Percentiles rank a stretch among this genome's conserved stretches.
These are phyloP conservation scores for Tenualosa ilisha DNA, from an alignment of 2,797 vertebrate species.

Conservation along the genomic window DNA sequence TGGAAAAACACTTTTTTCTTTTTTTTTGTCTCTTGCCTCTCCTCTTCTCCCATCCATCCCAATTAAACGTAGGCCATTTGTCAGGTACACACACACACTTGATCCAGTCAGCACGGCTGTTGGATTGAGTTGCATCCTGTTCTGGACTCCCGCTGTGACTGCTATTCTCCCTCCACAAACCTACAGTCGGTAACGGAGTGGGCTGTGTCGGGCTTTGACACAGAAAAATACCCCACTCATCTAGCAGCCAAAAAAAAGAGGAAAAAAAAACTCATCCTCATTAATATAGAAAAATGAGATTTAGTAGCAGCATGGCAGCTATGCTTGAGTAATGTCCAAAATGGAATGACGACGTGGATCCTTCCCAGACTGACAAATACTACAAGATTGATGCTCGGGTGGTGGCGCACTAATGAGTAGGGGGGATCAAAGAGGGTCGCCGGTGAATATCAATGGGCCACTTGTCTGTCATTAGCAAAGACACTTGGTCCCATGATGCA, in stretches of 20 bases:
- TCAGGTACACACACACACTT: slow-evolving; percentile 7
- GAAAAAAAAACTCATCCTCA: slow-evolving; percentile 23
- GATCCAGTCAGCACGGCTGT: background rate
- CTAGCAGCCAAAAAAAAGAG: background rate
- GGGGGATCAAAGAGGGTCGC: slow-evolving; percentile 28
- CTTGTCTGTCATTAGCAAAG: slow-evolving; percentile 41
- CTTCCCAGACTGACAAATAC: slow-evolving; percentile 45
- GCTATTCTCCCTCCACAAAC: background rate
- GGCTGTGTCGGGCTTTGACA: background rate
- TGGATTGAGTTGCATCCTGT: background rate
- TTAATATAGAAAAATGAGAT: slow-evolving; percentile 48
- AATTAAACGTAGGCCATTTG: slow-evolving; percentile 6
- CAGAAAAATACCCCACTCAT: slow-evolving; percentile 8
- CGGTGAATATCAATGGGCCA: slow-evolving; percentile 50
- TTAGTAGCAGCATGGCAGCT: slow-evolving; percentile 25
- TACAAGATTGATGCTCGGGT: slow-evolving; percentile 48
- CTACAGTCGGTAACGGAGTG: background rate
- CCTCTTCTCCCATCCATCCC: background rate
- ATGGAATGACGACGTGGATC: slow-evolving; percentile 42
- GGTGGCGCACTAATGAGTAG: slow-evolving; percentile 44
- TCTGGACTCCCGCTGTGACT: background rate
- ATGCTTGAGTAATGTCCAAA: slow-evolving; percentile 41
- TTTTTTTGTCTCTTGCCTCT: background rate
- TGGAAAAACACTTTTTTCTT: background rate
- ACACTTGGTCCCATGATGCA: slow-evolving; percentile 31